Conservation (phyloP, 2,888 invertebrate species). For the Lithophane socia region DNA sequence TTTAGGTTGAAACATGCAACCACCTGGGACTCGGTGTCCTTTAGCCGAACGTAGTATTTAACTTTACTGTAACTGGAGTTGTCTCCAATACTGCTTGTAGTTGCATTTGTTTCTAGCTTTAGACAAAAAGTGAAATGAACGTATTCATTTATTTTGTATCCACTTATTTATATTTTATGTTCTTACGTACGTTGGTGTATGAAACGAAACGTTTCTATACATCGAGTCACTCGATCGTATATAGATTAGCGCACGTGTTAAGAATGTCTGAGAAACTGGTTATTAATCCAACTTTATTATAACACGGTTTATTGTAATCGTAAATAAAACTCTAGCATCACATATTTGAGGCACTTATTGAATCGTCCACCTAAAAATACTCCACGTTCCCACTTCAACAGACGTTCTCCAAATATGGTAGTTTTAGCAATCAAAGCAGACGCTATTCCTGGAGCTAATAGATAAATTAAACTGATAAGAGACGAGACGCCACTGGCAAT, state of each 20-base stretch:
- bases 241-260: no score
- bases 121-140: not conserved
- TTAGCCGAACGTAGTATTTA: conserved; percentile 12
- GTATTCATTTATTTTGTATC: not conserved
- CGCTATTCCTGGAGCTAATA: conserved; percentile 74
- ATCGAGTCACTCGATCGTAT: not conserved
- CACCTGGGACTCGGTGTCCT: conserved; percentile 43
- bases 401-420: conserved; percentile 35
- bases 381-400: conserved; percentile 4
- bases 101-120: not conserved
- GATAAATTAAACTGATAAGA: conserved; percentile 84
- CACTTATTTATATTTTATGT: not conserved
- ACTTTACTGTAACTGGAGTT: not conserved
- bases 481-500: conserved; percentile 76
- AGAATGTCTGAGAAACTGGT: not conserved
- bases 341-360: conserved; percentile 25
- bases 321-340: not conserved
- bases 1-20: conserved; percentile 31
- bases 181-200: no score
- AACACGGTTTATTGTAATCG: not conserved
- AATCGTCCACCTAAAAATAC: conserved; percentile 36
- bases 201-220: not conserved
- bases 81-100: not conserved
- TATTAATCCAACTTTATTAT: not conserved
- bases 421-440: conserved; percentile 68